These are phyloP conservation scores for Timandra comae DNA, from an alignment of 2,888 invertebrate genomes.

Conservation along the genomic window DNA sequence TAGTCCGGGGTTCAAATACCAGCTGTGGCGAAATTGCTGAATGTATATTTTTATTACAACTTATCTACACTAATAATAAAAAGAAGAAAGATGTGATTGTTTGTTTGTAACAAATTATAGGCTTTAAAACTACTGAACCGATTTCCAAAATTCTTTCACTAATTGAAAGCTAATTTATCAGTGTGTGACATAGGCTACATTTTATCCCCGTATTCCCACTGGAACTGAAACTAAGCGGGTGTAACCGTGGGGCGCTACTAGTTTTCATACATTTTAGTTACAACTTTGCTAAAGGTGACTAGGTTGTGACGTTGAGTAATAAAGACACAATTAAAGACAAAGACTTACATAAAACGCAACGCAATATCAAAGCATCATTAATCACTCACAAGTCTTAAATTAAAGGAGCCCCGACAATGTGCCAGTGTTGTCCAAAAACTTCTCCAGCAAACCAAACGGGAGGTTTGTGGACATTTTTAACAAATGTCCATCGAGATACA, in stretches of 20 bases:
- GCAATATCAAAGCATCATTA: neutral
- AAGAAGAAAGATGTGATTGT: neutral
- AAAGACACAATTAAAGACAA: neutral
- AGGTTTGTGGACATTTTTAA: slow-evolving; percentile 10
- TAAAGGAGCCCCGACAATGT: slow-evolving; percentile 1
- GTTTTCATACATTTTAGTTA: neutral
- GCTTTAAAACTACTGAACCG: too few species aligned
- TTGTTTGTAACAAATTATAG: too few species aligned
- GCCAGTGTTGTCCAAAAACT: slow-evolving; percentile 7
- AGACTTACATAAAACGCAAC: neutral
- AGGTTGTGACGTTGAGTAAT: neutral
- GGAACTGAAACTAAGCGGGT: too few species aligned
- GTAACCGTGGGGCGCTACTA: too few species aligned
- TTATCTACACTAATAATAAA: neutral
- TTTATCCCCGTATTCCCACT: neutral
- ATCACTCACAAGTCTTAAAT: slow-evolving; percentile 1
- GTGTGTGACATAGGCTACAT: neutral
- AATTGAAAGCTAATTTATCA: too few species aligned
- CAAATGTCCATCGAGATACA: slow-evolving; percentile 14
- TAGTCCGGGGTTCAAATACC: neutral
- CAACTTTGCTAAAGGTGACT: neutral
- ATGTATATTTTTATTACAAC: neutral
- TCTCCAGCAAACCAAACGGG: slow-evolving; percentile 6
- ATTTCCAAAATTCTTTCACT: too few species aligned
- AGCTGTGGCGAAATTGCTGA: too few species aligned